Percentiles rank a stretch among this genome's conserved stretches.
Conservation (phyloP, 2,888 invertebrate species). For the Melitaea athalia region DNA sequence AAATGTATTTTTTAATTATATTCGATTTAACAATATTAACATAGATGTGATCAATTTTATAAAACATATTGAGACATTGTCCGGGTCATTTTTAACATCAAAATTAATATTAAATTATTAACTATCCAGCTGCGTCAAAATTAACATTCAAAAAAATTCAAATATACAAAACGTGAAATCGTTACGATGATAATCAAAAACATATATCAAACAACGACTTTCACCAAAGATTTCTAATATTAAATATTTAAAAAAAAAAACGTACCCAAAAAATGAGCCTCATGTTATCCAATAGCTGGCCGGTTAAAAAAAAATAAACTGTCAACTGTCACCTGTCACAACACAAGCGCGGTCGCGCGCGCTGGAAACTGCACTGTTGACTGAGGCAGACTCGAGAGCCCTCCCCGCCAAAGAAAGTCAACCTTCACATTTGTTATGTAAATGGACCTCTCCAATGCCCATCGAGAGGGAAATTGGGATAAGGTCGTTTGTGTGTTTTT, state of each 20-base stretch:
- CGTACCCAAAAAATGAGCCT: constrained; percentile 77
- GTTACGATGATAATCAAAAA: neutral
- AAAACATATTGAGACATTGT: neutral
- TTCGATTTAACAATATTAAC: too few relatives aligned
- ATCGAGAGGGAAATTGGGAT: constrained; percentile 45
- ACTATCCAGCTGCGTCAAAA: neutral
- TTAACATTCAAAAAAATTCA: too few relatives aligned
- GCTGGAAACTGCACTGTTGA: constrained; percentile 51
- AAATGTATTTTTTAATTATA: too few relatives aligned
- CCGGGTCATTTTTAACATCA: neutral
- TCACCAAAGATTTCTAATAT: neutral
- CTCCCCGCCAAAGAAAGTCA: constrained; percentile 73
- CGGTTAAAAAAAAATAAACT: constrained; percentile 53
- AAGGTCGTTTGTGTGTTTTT: constrained; percentile 42
- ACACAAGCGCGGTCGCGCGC: constrained; percentile 76
- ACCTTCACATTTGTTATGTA: constrained; percentile 80
- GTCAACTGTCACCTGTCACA: constrained; percentile 51
- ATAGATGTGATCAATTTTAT: neutral
- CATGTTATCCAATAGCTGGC: constrained; percentile 71
- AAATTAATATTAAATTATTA: neutral
- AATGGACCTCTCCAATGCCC: constrained; percentile 53
- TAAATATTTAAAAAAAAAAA: constrained; percentile 32
- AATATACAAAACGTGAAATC: too few relatives aligned
- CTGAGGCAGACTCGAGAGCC: constrained; percentile 62
- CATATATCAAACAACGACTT: neutral